These are phyloP conservation scores for Rotaria socialis DNA, from an alignment of 2,888 invertebrate genomes.

Conservation along the genomic window DNA sequence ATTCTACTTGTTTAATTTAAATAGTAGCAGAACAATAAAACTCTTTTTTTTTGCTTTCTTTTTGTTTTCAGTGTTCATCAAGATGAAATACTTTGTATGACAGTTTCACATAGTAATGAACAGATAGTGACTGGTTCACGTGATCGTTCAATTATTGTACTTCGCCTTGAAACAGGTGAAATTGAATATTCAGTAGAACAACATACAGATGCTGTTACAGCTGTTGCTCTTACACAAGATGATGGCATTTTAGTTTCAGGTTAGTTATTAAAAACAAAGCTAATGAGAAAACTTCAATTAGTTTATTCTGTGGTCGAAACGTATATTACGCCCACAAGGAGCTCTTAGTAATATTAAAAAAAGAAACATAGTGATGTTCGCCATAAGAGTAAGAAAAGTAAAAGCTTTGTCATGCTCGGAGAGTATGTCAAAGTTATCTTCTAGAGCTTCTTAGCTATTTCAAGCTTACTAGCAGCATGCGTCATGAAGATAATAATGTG, in stretches of 20 bases:
- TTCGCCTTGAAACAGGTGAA: conserved; percentile 71
- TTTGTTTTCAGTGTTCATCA: conserved; percentile 69
- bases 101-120: conserved; percentile 72
- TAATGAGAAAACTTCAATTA: too few relatives aligned
- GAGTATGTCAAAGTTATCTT: too few relatives aligned
- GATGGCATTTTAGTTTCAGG: conserved; percentile 77
- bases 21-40: neutral
- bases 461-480: too few relatives aligned
- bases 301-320: too few relatives aligned
- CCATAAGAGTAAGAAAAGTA: too few relatives aligned
- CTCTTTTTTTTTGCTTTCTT: neutral
- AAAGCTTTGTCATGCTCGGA: too few relatives aligned
- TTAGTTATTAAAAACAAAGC: neutral
- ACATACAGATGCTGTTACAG: conserved; percentile 80
- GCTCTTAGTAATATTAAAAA: too few relatives aligned
- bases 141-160: conserved; percentile 75
- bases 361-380: too few relatives aligned
- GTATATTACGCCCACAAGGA: too few relatives aligned
- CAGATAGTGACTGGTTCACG: conserved; percentile 77
- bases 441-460: too few relatives aligned
- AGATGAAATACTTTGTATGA: conserved; percentile 72
- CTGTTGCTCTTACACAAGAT: conserved; percentile 73
- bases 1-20: neutral
- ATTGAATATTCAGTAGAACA: conserved; percentile 75
- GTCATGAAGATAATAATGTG: too few relatives aligned